Evolutionary conservation across 2,888 invertebrate species (phyloP).

Genomic region (Platerodrilus igneus): DNA sequence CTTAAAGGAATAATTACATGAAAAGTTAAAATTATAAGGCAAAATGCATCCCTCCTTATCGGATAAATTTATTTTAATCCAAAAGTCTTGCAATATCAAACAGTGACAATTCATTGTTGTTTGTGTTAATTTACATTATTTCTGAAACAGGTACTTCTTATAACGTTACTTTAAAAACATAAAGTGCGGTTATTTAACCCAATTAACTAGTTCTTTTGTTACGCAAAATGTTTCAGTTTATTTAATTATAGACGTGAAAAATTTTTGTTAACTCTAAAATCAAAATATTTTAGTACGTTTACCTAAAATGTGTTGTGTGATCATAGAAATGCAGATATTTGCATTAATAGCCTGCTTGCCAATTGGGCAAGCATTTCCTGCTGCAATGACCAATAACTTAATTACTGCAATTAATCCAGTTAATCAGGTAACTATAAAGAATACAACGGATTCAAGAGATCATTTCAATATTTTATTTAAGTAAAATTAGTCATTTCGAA

Average conservation of each 20-base stretch:
- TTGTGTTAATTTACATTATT: no score
- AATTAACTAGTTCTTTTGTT: conserved; percentile 6
- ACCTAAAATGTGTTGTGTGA: no score
- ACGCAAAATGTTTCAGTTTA: conserved; percentile 2
- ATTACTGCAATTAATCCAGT: not conserved
- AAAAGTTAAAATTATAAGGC: conserved; percentile 6
- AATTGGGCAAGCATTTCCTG: conserved; percentile 1
- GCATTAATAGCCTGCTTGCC: not conserved
- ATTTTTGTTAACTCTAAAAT: no score
- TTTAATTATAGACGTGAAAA: no score
- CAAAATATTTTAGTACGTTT: no score
- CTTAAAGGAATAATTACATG: conserved; percentile 6
- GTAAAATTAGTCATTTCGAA: no score
- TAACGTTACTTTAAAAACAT: no score
- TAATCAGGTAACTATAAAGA: conserved; percentile 5
- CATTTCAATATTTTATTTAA: no score
- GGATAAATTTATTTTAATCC: conserved; percentile 13
- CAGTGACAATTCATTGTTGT: no score
- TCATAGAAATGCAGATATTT: conserved; percentile 5
- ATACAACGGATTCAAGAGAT: no score
- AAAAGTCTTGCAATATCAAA: no score
- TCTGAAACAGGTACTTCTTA: no score
- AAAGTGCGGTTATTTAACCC: conserved; percentile 10
- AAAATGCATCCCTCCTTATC: conserved; percentile 18
- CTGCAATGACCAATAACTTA: not conserved